Percentiles rank a stretch among this genome's conserved stretches.
phyloP scores from a whole-genome alignment of 2,888 invertebrate species.

The Phengaris alcon region DNA sequence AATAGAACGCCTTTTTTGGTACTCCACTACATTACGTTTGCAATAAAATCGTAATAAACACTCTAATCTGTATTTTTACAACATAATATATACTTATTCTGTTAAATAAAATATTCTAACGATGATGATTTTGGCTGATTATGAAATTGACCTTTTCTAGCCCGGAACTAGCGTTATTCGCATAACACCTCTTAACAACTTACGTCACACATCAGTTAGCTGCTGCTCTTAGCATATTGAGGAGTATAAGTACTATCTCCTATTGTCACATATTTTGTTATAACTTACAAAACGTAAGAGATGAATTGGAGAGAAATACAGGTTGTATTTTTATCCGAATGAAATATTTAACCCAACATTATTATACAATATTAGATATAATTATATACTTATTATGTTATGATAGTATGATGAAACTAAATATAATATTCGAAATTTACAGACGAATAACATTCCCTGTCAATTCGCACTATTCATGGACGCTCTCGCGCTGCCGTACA shows the following conservation, averaged over 20 bases:
- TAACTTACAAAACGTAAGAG: no score
- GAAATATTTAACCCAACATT: no score
- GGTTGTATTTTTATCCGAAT: no score
- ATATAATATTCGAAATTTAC: no score
- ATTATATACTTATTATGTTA: no score
- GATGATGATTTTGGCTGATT: conserved; percentile 34
- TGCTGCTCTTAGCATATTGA: conserved; percentile 23
- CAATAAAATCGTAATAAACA: neutral
- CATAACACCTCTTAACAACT: conserved; percentile 43
- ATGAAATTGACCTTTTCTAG: conserved; percentile 48
- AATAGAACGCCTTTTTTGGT: neutral
- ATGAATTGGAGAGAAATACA: no score
- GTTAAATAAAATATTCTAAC: neutral
- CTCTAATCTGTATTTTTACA: conserved; percentile 2
- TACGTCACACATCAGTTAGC: conserved; percentile 35
- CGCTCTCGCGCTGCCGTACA: no score
- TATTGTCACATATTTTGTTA: neutral
- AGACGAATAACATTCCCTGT: no score
- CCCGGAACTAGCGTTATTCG: conserved; percentile 42
- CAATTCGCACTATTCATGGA: no score
- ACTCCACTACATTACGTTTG: neutral
- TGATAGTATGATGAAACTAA: no score
- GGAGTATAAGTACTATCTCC: neutral
- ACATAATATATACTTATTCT: neutral
- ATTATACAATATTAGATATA: no score